Percentiles rank a stretch among this genome's conserved stretches.
Conservation (phyloP, 2,888 invertebrate genomes). For the Tanaodytes sp. region DNA sequence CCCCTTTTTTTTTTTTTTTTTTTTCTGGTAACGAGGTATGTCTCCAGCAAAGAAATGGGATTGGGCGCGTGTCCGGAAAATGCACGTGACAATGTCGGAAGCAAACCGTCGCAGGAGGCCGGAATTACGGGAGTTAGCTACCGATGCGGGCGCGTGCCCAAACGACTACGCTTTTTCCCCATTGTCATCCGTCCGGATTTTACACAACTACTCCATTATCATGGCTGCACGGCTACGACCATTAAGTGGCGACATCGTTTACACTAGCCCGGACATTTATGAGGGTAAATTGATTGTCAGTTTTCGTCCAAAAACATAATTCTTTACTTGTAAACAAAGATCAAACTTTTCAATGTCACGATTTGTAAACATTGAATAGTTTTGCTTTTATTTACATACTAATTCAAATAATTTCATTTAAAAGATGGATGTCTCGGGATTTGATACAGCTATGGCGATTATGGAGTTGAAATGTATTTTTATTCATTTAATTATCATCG, state of each 20-base stretch:
- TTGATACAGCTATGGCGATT: no score
- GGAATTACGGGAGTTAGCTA: conserved; percentile 59
- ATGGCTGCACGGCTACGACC: conserved; percentile 22
- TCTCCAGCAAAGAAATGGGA: conserved; percentile 36
- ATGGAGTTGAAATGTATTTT: no score
- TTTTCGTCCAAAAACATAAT: conserved; percentile 17
- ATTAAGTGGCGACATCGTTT: conserved; percentile 17
- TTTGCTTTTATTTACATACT: no score
- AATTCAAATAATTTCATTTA: no score
- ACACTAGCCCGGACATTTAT: conserved; percentile 12
- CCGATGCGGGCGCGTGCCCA: conserved; percentile 69
- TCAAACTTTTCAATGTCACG: no score
- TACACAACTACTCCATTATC: conserved; percentile 55
- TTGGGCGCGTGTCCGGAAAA: conserved; percentile 28
- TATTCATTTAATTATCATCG: no score
- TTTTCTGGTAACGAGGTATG: no score
- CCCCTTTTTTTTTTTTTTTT: no score
- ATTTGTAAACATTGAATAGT: no score
- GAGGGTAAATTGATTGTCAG: conserved; percentile 28
- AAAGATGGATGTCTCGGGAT: no score
- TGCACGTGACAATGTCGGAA: conserved; percentile 42
- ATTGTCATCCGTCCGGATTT: conserved; percentile 16
- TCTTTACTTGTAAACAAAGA: no score
- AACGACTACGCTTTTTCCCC: conserved; percentile 28
- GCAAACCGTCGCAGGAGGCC: conserved; percentile 57